Conservation (phyloP, 1,140 invertebrate species). For the Epicauta chinensis region DNA sequence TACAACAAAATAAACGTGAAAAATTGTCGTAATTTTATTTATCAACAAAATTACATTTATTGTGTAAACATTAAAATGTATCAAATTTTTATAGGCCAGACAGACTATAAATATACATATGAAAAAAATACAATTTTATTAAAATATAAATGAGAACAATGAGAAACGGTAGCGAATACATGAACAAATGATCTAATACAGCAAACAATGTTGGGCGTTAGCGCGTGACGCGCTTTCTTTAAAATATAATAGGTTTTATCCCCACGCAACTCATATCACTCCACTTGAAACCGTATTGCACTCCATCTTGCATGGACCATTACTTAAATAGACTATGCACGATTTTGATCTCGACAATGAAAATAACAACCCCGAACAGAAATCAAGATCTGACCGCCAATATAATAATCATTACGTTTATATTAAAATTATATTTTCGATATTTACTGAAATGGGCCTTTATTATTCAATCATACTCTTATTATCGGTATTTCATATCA, state of each 20-base stretch:
- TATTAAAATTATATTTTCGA: no score
- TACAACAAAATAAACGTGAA: slow-evolving; percentile 9
- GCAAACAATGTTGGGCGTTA: slow-evolving; percentile 24
- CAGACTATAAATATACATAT: no score
- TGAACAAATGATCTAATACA: slow-evolving; percentile 30
- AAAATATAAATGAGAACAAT: slow-evolving; percentile 20
- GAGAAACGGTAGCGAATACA: slow-evolving; percentile 20
- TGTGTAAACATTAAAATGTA: not conserved
- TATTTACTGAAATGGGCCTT: no score
- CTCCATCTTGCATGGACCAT: slow-evolving; percentile 34
- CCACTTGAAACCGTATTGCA: slow-evolving; percentile 26
- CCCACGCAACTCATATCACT: slow-evolving; percentile 23
- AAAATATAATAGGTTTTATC: slow-evolving; percentile 32
- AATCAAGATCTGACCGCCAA: not conserved
- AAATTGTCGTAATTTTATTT: not conserved
- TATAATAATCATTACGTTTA: no score
- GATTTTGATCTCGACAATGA: slow-evolving; percentile 11
- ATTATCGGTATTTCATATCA: no score
- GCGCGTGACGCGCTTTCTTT: slow-evolving; percentile 31
- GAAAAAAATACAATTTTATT: slow-evolving; percentile 12
- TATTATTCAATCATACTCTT: no score
- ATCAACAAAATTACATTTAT: no score
- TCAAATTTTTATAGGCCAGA: slow-evolving; percentile 11
- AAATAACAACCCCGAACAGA: slow-evolving; percentile 4
- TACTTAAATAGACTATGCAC: slow-evolving; percentile 29